phyloP scores from a whole-genome alignment of 1,140 invertebrate species.

The Drosophila pachea region DNA sequence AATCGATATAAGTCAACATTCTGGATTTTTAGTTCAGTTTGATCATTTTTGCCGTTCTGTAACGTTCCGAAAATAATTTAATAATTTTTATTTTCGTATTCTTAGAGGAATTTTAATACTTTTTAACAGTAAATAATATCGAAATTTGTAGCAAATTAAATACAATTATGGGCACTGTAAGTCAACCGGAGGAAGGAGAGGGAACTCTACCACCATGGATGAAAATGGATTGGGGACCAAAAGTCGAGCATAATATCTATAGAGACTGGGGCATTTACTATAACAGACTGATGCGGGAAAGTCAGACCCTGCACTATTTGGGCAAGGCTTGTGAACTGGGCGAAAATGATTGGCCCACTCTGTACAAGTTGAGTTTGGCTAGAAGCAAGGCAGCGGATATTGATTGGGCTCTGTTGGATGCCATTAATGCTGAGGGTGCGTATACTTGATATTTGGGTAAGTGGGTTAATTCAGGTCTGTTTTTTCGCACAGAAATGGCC shows the following conservation, averaged over 20 bases:
- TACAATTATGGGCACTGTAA: background rate
- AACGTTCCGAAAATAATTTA: no score
- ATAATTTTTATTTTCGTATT: no score
- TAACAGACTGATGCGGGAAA: slow-evolving; percentile 47
- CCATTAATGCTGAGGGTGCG: slow-evolving; percentile 43
- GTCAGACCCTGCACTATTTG: slow-evolving; percentile 55
- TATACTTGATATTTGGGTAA: background rate
- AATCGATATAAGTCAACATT: no score
- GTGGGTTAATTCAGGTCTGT: background rate
- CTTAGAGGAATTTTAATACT: no score
- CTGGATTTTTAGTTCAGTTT: no score
- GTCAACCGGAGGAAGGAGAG: slow-evolving; percentile 8
- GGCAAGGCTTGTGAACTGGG: slow-evolving; percentile 53
- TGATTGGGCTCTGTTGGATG: slow-evolving; percentile 56
- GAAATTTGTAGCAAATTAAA: background rate
- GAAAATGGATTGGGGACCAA: slow-evolving; percentile 56
- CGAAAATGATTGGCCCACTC: slow-evolving; percentile 44
- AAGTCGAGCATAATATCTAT: slow-evolving; percentile 64
- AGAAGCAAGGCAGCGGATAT: slow-evolving; percentile 47
- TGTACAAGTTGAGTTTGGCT: slow-evolving; percentile 56
- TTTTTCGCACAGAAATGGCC: slow-evolving; percentile 30
- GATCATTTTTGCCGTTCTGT: no score
- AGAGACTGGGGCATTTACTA: slow-evolving; percentile 73
- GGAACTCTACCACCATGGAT: slow-evolving; percentile 44
- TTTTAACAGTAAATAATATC: no score